Conservation (phyloP, 2,113 vertebrate genomes). For the Leptodactylus fuscus region DNA sequence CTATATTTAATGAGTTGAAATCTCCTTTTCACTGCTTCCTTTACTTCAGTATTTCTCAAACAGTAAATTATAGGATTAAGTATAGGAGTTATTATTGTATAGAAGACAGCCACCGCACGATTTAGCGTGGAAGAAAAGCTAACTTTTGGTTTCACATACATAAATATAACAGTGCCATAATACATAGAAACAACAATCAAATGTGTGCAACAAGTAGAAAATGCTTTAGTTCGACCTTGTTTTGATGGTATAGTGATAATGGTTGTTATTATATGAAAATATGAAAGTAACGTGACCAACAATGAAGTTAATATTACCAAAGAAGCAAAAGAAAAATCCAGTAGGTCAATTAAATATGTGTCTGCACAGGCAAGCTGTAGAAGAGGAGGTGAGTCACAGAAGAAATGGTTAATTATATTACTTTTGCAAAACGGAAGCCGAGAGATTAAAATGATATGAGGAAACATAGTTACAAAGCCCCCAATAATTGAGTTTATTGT, state of each 20-base stretch:
- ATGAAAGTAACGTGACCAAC: slow-evolving; percentile 28
- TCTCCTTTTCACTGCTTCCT: background rate
- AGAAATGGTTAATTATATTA: slow-evolving; percentile 36
- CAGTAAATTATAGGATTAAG: slow-evolving; percentile 46
- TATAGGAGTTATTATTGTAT: slow-evolving; percentile 40
- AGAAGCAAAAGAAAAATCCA: slow-evolving; percentile 38
- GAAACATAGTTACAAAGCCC: slow-evolving; percentile 37
- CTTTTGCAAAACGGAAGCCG: slow-evolving; percentile 27
- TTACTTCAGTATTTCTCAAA: slow-evolving; percentile 38
- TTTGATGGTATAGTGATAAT: slow-evolving; percentile 9
- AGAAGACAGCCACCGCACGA: slow-evolving; percentile 34
- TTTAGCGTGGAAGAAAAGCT: slow-evolving; percentile 27
- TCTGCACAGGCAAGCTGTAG: slow-evolving; percentile 31
- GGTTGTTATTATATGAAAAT: slow-evolving; percentile 27
- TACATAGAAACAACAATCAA: slow-evolving; percentile 44
- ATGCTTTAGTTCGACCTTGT: slow-evolving; percentile 24
- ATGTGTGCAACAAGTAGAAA: slow-evolving; percentile 39
- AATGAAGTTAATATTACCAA: slow-evolving; percentile 30
- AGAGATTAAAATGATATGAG: slow-evolving; percentile 36
- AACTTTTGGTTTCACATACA: slow-evolving; percentile 45
- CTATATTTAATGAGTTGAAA: background rate
- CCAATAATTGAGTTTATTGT: slow-evolving; percentile 5
- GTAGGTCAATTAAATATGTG: slow-evolving; percentile 20
- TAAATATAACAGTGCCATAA: slow-evolving; percentile 48
- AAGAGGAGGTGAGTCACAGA: slow-evolving; percentile 42